phyloP scores from a whole-genome alignment of 2,797 vertebrate genomes.

The Arnoldichthys spilopterus region DNA sequence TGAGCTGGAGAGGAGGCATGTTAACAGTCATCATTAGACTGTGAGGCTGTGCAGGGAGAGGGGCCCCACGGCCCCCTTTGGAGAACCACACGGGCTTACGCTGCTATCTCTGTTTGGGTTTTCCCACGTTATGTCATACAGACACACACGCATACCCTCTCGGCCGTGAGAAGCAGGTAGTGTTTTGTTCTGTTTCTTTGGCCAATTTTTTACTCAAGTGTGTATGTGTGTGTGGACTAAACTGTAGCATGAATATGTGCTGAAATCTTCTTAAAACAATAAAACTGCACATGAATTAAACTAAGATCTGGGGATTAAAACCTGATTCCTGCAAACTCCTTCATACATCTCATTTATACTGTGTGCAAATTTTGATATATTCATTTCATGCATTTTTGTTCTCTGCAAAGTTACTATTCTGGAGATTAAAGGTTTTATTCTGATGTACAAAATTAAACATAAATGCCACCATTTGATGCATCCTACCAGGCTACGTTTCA shows the following conservation, averaged over 20 bases:
- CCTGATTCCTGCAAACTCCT: too few species aligned
- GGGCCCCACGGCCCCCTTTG: conserved; percentile 39
- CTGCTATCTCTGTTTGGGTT: conserved; percentile 59
- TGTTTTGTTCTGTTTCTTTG: conserved; percentile 35
- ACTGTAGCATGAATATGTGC: too few species aligned
- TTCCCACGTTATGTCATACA: conserved; percentile 60
- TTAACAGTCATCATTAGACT: conserved; percentile 56
- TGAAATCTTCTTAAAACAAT: too few species aligned
- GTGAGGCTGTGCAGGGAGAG: conserved; percentile 47
- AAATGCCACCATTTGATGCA: too few species aligned
- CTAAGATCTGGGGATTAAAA: too few species aligned
- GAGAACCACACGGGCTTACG: conserved; percentile 48
- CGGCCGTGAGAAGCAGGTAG: conserved; percentile 26
- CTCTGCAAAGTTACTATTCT: too few species aligned
- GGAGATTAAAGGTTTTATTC: too few species aligned
- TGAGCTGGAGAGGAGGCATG: conserved; percentile 51
- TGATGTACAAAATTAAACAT: too few species aligned
- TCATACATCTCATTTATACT: too few species aligned
- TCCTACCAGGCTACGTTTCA: too few species aligned
- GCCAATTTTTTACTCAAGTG: conserved; percentile 15
- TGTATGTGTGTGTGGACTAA: neutral
- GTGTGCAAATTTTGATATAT: too few species aligned
- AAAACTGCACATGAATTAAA: neutral
- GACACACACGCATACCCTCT: conserved; percentile 18
- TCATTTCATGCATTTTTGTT: too few species aligned